These are phyloP conservation scores for Mythimna pallens DNA, from an alignment of 2,888 invertebrate genomes.

Conservation along the genomic window DNA sequence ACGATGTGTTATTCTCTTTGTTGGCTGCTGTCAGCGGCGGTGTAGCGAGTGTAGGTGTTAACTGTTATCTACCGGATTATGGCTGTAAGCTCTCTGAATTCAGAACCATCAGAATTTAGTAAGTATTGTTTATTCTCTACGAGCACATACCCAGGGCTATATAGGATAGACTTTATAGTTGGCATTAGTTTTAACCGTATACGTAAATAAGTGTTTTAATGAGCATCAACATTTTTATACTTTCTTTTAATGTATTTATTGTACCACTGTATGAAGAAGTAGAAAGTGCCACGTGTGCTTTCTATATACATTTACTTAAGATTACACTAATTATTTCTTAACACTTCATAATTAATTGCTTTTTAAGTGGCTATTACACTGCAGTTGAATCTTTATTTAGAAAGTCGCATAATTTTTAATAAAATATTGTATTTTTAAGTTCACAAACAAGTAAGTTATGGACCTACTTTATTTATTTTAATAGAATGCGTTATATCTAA, in stretches of 20 bases:
- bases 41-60: not conserved
- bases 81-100: constrained; percentile 7
- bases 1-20: constrained; percentile 37
- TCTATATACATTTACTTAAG: not conserved
- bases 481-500: constrained; percentile 18
- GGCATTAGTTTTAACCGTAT: not conserved
- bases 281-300: constrained; percentile 18
- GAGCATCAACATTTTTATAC: not conserved
- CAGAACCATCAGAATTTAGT: not conserved
- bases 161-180: not conserved
- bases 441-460: constrained; percentile 8
- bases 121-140: not conserved
- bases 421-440: not conserved
- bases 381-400: constrained; percentile 16
- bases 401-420: constrained; percentile 15
- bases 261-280: not conserved
- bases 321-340: constrained; percentile 21
- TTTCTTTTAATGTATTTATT: constrained; percentile 12
- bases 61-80: constrained; percentile 11
- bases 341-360: not conserved
- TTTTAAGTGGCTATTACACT: not conserved
- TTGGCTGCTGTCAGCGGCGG: constrained; percentile 7
- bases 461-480: constrained; percentile 19
- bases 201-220: constrained; percentile 2
- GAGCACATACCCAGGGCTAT: not conserved